Evolutionary conservation across 2,888 invertebrate genomes (phyloP).

Genomic region (Agrochola macilenta): DNA sequence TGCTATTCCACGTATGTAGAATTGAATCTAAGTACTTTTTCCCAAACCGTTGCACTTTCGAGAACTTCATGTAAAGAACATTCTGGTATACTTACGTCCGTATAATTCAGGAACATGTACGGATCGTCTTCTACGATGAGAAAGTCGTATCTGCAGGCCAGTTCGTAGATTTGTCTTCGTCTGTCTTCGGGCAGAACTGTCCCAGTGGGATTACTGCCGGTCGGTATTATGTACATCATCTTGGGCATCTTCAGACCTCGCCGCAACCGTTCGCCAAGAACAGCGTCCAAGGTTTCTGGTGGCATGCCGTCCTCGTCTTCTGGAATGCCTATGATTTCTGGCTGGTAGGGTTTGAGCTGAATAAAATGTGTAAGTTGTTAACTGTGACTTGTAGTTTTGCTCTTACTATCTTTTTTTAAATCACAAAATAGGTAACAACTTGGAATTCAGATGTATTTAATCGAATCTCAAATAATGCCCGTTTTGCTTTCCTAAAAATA

Average conservation of each 20-base stretch:
- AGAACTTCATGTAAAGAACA: background rate
- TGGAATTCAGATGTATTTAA: background rate
- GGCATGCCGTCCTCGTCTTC: constrained; percentile 93
- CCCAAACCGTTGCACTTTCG: background rate
- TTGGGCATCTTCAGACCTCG: constrained; percentile 92
- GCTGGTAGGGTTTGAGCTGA: constrained; percentile 93
- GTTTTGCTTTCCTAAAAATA: background rate
- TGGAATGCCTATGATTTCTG: constrained; percentile 92
- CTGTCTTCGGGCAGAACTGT: constrained; percentile 92
- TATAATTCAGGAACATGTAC: constrained; percentile 94
- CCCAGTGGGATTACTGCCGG: constrained; percentile 94
- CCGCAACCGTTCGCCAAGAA: constrained; percentile 85
- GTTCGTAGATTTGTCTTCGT: constrained; percentile 92
- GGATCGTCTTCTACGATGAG: constrained; percentile 96
- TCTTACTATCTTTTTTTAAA: background rate
- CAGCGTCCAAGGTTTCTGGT: constrained; percentile 90
- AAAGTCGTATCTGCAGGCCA: constrained; percentile 94
- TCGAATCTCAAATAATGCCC: background rate
- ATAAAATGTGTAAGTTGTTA: constrained; percentile 53
- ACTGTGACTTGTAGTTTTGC: background rate
- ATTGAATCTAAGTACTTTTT: no score
- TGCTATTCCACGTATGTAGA: no score
- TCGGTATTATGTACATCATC: constrained; percentile 94
- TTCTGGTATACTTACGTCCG: constrained; percentile 84
- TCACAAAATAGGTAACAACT: background rate